Percentiles rank a stretch among this genome's conserved stretches.
These are phyloP conservation scores for Nasonia giraulti DNA, from an alignment of 1,140 invertebrate genomes.

Conservation along the genomic window DNA sequence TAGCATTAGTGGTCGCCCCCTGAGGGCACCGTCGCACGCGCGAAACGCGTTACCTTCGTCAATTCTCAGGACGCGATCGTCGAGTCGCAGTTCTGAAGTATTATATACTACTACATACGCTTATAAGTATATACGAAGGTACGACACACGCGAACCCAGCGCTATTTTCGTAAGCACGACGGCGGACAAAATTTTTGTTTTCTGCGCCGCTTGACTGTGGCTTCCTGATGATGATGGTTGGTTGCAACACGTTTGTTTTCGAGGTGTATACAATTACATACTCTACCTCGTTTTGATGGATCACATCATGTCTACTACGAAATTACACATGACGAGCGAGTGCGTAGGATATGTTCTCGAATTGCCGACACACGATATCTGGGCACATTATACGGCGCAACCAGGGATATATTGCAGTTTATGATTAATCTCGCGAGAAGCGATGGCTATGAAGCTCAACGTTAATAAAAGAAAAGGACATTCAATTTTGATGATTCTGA, in stretches of 20 bases:
- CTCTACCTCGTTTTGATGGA: background rate
- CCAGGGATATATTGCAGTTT: background rate
- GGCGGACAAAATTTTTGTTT: background rate
- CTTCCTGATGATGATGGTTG: background rate
- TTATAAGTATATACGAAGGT: background rate
- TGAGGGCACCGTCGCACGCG: slow-evolving; percentile 66
- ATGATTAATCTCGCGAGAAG: background rate
- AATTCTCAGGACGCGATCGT: slow-evolving; percentile 64
- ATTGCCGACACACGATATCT: background rate
- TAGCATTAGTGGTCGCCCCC: slow-evolving; percentile 76
- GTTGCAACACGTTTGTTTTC: background rate
- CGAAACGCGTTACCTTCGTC: slow-evolving; percentile 71
- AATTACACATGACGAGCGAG: background rate
- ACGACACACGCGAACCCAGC: slow-evolving; percentile 24
- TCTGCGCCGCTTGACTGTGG: background rate
- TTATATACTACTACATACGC: too few species aligned
- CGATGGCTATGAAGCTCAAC: background rate
- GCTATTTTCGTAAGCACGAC: slow-evolving; percentile 29
- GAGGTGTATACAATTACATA: background rate
- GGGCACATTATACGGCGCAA: background rate
- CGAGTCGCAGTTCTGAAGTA: slow-evolving; percentile 65
- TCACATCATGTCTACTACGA: background rate
- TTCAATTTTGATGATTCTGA: slow-evolving; percentile 7
- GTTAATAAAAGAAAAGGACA: background rate
- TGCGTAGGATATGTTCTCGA: background rate